Percentiles rank a stretch among this genome's conserved stretches.
phyloP scores from a whole-genome alignment of 2,797 vertebrate genomes.

The Spinus olivaceus region DNA sequence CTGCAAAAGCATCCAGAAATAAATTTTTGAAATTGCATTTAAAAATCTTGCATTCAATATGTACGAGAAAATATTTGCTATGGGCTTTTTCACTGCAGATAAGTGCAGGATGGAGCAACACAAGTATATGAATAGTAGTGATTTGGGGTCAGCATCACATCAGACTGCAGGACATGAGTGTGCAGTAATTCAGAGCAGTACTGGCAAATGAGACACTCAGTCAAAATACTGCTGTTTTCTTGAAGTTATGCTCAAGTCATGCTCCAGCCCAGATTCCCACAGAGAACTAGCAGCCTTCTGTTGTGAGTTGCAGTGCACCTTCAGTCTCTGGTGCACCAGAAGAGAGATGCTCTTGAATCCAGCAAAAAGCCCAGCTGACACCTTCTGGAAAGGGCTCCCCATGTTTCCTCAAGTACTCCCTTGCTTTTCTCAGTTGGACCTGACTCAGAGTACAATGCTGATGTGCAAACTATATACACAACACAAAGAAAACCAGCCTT shows the following conservation, averaged over 20 bases:
- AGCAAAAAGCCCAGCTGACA: background rate
- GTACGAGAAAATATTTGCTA: background rate
- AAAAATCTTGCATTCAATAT: background rate
- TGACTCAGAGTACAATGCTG: background rate
- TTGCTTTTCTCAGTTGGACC: background rate
- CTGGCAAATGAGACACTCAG: background rate
- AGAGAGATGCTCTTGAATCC: background rate
- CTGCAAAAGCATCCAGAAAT: background rate
- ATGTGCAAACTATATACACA: background rate
- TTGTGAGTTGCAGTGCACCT: background rate
- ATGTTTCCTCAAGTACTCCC: background rate
- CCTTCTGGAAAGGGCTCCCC: background rate
- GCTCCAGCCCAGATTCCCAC: background rate
- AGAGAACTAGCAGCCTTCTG: background rate
- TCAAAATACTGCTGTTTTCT: background rate
- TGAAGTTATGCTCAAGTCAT: background rate
- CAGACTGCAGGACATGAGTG: background rate
- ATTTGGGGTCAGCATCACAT: background rate
- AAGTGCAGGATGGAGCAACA: background rate
- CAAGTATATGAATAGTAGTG: background rate
- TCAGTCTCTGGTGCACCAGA: background rate
- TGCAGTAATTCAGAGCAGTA: background rate
- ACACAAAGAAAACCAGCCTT: background rate
- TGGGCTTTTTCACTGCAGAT: background rate
- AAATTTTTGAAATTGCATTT: background rate